Base-by-base conservation (phyloP, 2,113 vertebrate genomes). In the Rhombomys opimus region DNA sequence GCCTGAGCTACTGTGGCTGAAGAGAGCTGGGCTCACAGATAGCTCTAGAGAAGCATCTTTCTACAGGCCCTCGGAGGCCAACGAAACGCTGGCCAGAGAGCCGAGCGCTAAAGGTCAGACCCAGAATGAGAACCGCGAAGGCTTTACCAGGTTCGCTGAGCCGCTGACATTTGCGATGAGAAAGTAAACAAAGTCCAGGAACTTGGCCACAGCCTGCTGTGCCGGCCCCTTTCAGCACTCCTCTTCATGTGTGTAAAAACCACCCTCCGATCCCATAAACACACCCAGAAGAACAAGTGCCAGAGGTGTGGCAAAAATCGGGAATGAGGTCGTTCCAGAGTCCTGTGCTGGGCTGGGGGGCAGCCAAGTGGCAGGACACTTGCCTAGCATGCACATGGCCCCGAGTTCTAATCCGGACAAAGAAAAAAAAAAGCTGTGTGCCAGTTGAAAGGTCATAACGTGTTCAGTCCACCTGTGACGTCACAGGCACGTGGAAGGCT, bases 171-270 rank as follows among this genome's bases (percentile, higher is more conserved):
- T 95, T 72, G 30, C 90, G 81, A 0, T 23, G 81, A 82, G 76
- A 95, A 96, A 95, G 89, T 73, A 96, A 94, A 92, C 5, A 93
- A 52, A 73, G 67, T 73, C n/a, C 70, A 84, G 90, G 93, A 91
- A 94, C 87, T 73, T 27, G 18, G 65, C 46, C 65, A 88, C 50
- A 65, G 54, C 7, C 57, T 32, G 50, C 20, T 6, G 10, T 8
- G 11, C n/a, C 38, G 57, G 10, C n/a, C n/a, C 27, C 65, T 1
- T 27, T 50, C 14, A 10, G n/a, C 3, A 3, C 52, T 12, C 54
- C 7, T 50, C 50, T 50, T 17, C 54, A 7, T 12, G 11, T 18
- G 73, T 89, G 38, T 46, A 23, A 27, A 38, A 68, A 13, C 41
- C 41, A 14, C 41, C n/a, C 78, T 25, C 30, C 23, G 59, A 35